These are phyloP conservation scores for Falco berigora DNA, from an alignment of 2,797 vertebrate genomes.

Conservation along the genomic window DNA sequence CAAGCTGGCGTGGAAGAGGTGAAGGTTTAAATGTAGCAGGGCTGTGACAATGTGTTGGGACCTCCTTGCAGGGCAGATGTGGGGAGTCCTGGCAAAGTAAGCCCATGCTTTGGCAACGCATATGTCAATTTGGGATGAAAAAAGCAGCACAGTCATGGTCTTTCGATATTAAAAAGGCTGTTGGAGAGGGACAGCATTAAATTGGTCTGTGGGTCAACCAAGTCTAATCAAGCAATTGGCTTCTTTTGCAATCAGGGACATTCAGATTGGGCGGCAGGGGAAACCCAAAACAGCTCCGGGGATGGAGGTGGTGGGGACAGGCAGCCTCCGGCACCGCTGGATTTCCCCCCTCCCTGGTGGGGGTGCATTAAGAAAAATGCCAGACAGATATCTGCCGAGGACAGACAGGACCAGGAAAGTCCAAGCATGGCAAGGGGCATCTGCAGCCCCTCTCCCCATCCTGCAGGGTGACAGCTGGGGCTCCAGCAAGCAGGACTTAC, in stretches of 20 bases:
- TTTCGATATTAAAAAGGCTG: background rate
- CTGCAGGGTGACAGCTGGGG: accelerated
- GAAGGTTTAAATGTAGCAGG: background rate
- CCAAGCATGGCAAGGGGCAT: accelerated
- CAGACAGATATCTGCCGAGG: background rate
- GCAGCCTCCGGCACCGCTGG: background rate
- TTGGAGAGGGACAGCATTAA: background rate
- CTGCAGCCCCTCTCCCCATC: background rate
- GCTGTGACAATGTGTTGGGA: background rate
- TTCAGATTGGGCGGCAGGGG: background rate
- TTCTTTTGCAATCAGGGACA: background rate
- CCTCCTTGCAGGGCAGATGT: background rate
- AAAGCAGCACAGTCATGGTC: accelerated
- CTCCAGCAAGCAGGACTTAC: background rate
- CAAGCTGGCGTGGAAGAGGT: background rate
- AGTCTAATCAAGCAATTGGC: background rate
- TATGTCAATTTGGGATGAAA: background rate
- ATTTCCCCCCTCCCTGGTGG: background rate
- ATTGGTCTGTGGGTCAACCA: background rate
- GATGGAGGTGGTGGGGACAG: background rate
- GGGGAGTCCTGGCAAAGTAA: background rate
- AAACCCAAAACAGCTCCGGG: background rate
- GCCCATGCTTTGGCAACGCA: accelerated
- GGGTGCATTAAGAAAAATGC: background rate
- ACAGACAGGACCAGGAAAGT: background rate